These are phyloP conservation scores for Tympanoctomys barrerae DNA, from an alignment of 2,797 vertebrate genomes.

Conservation along the genomic window DNA sequence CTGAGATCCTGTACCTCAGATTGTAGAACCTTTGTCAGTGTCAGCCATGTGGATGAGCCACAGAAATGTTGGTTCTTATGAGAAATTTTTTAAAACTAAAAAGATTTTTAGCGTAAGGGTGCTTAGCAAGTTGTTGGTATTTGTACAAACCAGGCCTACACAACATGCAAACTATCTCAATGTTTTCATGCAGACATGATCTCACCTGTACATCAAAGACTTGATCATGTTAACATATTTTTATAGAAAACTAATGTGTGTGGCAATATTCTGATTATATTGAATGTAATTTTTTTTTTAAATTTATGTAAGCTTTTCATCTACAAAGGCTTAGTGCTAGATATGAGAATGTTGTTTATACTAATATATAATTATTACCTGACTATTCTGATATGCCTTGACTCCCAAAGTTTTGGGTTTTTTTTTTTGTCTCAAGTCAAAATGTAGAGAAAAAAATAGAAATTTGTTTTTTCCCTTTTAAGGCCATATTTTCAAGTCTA, in stretches of 20 bases:
- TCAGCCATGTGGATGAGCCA: no score
- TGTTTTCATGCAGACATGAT: background rate
- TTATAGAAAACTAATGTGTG: background rate
- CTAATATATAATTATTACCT: background rate
- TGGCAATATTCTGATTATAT: background rate
- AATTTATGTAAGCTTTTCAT: background rate
- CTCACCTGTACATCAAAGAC: background rate
- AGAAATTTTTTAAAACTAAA: constrained; percentile 49
- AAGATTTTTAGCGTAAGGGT: constrained; percentile 66
- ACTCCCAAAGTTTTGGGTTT: background rate
- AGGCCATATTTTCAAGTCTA: background rate
- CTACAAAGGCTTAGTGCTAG: background rate
- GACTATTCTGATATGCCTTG: background rate
- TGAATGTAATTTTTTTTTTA: background rate
- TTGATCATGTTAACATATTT: background rate
- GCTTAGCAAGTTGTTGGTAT: constrained; percentile 58
- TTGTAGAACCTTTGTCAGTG: no score
- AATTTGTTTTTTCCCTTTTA: background rate
- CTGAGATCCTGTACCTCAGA: no score
- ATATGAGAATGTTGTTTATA: background rate
- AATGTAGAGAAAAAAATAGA: background rate
- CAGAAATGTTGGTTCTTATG: constrained; percentile 68
- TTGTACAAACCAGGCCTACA: background rate
- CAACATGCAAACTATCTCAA: background rate
- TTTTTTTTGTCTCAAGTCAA: background rate